phyloP scores from a whole-genome alignment of 2,113 vertebrate genomes.

The Bubo scandiacus region DNA sequence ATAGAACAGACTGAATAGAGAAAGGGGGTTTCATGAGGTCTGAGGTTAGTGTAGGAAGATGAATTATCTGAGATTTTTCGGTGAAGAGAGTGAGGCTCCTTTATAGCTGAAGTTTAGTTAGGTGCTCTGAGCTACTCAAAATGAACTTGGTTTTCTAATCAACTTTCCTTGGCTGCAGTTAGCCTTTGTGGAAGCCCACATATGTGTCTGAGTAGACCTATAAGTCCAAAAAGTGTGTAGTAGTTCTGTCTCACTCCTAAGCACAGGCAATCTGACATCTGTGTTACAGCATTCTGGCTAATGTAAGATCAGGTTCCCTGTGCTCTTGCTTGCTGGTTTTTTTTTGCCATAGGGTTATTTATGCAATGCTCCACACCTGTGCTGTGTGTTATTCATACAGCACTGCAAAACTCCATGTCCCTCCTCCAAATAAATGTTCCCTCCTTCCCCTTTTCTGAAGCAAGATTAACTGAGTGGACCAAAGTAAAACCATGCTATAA shows the following conservation, averaged over 20 bases:
- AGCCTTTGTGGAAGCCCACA: neutral
- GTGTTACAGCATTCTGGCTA: neutral
- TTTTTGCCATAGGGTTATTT: neutral
- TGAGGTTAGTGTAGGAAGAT: neutral
- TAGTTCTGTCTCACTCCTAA: neutral
- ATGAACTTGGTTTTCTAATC: neutral
- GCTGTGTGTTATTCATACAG: neutral
- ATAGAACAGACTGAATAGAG: neutral
- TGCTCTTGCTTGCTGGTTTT: neutral
- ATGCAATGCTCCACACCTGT: neutral
- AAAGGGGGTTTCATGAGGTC: neutral
- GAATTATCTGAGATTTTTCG: neutral
- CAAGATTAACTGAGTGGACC: neutral
- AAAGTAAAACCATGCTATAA: neutral
- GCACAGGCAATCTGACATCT: neutral
- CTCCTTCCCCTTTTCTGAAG: neutral
- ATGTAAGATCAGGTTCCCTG: neutral
- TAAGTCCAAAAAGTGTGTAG: neutral
- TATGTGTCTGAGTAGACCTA: fast-evolving
- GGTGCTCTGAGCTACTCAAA: neutral
- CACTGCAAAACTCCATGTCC: neutral
- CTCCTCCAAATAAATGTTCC: fast-evolving
- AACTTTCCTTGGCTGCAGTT: neutral
- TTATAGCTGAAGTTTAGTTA: neutral
- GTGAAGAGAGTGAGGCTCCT: neutral